Base-by-base conservation (phyloP, 1,140 invertebrate species). In the Rhynchophorus ferrugineus region DNA sequence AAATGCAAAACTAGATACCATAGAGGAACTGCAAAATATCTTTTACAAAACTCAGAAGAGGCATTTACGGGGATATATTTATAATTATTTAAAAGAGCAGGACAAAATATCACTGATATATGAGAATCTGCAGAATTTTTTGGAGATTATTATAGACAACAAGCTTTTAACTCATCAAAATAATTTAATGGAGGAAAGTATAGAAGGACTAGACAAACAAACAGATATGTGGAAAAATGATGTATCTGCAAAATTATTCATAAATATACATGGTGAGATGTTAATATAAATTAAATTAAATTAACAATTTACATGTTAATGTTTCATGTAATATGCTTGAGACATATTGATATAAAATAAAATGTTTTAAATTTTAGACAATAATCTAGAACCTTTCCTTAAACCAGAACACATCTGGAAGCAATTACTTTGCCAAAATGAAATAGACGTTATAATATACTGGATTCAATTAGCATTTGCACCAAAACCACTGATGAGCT, bases 1-100 rank as follows among this genome's bases (percentile, higher is more conserved):
- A 50, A 82, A 82, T 69, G 74, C 78, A 18, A 71, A 72, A 53
- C 69, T 78, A 49, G 72, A 79, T 62, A 73, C 80, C 33, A 58
- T 72, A 33, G 65, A 72, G 36, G 76, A 81, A 67, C 70, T 83
- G 36, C 73, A 73, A 58, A 62, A 68, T 3, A 64, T 78, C 21
- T 81, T 78, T 48, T 57, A 71, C 44, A 72, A 72, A 11, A 76
- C 75, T 18, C 63, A 68, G 42, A 70, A 79, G 44, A 70, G 70
- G 52, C 63, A 71, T 21, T 66, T 78, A 9, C 69, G 79, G 59
- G 73, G 82, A 57, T 82, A 80, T 63, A 72, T 83, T 41, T 74
- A 76, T 20, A 70, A 74, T 46, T 71, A 82, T 62, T 62, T 83
- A 37, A 69, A 73, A 54, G 76, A 74, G 54, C 59, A 69, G 9